A percentile compares a stretch with the other conserved stretches of the same genome.
Conservation (phyloP, 1,140 invertebrate species). For the Drosophila lini region DNA sequence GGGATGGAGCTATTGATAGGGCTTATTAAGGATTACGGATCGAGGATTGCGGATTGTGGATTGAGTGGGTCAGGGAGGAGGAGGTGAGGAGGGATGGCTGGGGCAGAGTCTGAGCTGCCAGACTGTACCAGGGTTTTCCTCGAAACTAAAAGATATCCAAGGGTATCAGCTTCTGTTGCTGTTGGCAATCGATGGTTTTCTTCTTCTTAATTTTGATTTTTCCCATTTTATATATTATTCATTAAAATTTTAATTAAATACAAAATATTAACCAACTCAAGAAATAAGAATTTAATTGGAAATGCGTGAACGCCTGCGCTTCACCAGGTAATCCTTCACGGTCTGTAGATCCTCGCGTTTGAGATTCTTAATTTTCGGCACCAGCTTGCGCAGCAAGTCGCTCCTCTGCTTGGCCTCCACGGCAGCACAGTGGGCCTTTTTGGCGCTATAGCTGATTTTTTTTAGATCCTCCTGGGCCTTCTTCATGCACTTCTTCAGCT, state of each 20-base stretch:
- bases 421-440: constrained; percentile 38
- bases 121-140: background rate
- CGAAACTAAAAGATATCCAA: background rate
- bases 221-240: too few species aligned
- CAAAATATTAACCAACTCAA: background rate
- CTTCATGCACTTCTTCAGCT: constrained; percentile 3
- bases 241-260: background rate
- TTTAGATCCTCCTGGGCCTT: background rate
- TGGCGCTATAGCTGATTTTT: background rate
- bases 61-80: background rate
- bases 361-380: constrained; percentile 24
- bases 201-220: too few species aligned
- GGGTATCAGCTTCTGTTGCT: background rate
- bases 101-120: background rate
- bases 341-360: constrained; percentile 10
- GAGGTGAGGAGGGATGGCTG: background rate
- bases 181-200: background rate
- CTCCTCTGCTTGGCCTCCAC: constrained; percentile 31
- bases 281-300: background rate
- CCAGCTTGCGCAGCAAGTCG: background rate
- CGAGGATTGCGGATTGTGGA: constrained; percentile 8
- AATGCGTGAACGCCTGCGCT: background rate
- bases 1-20: constrained; percentile 49
- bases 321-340: background rate
- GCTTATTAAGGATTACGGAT: constrained; percentile 53